A percentile compares a stretch with the other conserved stretches of the same genome.
Evolutionary conservation across 2,113 vertebrate genomes (phyloP).

Genomic region (Cacatua alba): DNA sequence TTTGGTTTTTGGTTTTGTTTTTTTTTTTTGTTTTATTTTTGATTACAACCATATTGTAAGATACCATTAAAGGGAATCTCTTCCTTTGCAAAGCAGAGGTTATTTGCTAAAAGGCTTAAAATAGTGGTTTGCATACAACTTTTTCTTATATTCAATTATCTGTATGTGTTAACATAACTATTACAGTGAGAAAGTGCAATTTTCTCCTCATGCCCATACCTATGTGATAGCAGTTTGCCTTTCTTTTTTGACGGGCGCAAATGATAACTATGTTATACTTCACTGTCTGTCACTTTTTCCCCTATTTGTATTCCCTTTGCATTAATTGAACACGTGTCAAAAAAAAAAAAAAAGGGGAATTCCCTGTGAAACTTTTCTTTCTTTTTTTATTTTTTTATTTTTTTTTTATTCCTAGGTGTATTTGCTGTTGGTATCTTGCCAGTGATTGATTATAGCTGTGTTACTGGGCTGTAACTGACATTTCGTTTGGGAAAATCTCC

Average conservation of each 20-base stretch:
- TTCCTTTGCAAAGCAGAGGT: not conserved
- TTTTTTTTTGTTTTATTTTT: not conserved
- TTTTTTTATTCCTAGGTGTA: not conserved
- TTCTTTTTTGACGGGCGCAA: not conserved
- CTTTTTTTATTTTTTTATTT: not conserved
- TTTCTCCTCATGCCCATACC: not conserved
- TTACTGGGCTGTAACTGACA: not conserved
- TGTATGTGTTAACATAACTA: not conserved
- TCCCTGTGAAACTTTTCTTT: not conserved
- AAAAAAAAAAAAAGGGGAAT: not conserved
- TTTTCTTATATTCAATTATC: not conserved
- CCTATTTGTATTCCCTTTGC: not conserved
- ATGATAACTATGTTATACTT: not conserved
- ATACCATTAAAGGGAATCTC: not conserved
- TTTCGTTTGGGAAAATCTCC: not conserved
- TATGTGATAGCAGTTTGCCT: not conserved
- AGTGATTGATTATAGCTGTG: not conserved
- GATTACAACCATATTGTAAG: not conserved
- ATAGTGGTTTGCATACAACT: not conserved
- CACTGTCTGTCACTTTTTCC: not conserved
- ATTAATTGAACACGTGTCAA: rapidly evolving
- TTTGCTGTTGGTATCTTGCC: not conserved
- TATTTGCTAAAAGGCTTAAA: not conserved
- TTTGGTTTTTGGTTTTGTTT: not conserved
- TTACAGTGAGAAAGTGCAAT: not conserved